Evolutionary conservation across 2,113 vertebrate genomes (phyloP).

Genomic region (Puntigrus tetrazona): DNA sequence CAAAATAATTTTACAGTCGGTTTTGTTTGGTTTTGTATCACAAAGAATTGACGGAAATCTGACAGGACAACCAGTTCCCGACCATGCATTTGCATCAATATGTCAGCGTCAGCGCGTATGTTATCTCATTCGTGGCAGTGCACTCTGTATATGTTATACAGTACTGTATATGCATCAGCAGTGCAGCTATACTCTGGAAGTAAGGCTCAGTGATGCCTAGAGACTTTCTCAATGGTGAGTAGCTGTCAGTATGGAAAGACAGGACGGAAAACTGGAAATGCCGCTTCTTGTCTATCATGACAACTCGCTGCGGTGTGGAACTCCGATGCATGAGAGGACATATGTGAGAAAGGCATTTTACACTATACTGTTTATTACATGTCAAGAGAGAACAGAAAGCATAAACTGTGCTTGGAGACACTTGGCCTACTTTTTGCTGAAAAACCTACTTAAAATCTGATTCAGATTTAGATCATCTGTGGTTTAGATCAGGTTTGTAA

Average conservation of each 20-base stretch:
- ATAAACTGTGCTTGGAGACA: not conserved
- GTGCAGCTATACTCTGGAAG: not conserved
- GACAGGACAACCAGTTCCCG: not conserved
- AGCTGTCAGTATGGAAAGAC: not conserved
- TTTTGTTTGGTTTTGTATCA: not conserved
- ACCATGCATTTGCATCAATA: not conserved
- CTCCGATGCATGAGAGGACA: not conserved
- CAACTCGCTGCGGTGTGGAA: not conserved
- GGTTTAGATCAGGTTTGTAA: not conserved
- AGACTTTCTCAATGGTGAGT: not conserved
- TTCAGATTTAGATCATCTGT: not conserved
- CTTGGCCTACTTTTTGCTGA: not conserved
- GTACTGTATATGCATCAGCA: not conserved
- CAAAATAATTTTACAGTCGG: not conserved
- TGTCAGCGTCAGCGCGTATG: not conserved
- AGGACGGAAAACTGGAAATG: not conserved
- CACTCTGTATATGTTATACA: not conserved
- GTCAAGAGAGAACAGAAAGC: not conserved
- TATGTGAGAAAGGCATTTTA: not conserved
- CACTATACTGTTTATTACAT: not conserved
- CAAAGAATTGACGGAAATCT: not conserved
- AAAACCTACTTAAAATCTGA: not conserved
- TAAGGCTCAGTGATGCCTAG: not conserved
- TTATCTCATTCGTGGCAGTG: not conserved
- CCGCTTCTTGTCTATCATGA: not conserved